Percentiles rank a stretch among this genome's conserved stretches.
Evolutionary conservation across 2,888 invertebrate genomes (phyloP).

Genomic region (Ophion obscuratus): DNA sequence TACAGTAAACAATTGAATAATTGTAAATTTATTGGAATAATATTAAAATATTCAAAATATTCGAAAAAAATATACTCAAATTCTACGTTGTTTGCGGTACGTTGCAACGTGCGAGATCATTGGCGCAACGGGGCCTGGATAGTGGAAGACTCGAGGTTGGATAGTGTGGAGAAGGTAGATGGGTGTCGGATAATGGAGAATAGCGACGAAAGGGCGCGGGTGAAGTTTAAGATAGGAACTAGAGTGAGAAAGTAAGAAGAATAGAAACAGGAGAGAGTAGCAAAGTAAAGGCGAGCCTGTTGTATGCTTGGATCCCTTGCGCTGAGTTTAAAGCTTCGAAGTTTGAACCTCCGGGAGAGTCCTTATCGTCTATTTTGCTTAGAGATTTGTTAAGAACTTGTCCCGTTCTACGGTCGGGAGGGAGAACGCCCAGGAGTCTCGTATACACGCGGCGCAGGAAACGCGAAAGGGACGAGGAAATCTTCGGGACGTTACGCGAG

Average conservation of each 20-base stretch:
- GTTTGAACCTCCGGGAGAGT: conserved; percentile 51
- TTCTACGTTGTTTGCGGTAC: not conserved
- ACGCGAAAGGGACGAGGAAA: conserved; percentile 39
- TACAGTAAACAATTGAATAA: not conserved
- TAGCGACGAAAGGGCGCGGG: conserved; percentile 29
- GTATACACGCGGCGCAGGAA: conserved; percentile 40
- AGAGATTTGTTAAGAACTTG: conserved; percentile 65
- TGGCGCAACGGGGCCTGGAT: not conserved
- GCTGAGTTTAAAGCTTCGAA: conserved; percentile 42
- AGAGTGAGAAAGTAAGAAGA: conserved; percentile 47
- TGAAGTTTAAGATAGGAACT: conserved; percentile 53
- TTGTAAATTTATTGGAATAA: not conserved
- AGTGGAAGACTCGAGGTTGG: conserved; percentile 3
- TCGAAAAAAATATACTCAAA: not conserved
- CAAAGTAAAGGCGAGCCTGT: conserved; percentile 34
- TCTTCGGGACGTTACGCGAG: conserved; percentile 50
- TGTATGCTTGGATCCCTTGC: conserved; percentile 9
- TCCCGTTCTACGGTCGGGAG: conserved; percentile 22
- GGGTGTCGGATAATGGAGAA: conserved; percentile 38
- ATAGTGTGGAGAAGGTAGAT: conserved; percentile 30
- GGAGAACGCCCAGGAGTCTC: conserved; percentile 29
- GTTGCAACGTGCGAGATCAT: conserved; percentile 17
- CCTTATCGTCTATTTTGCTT: conserved; percentile 65
- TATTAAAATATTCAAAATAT: not conserved
- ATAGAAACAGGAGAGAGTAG: conserved; percentile 33